Evolutionary conservation across 2,888 invertebrate species (phyloP).

Genomic region (Metellina segmentata): DNA sequence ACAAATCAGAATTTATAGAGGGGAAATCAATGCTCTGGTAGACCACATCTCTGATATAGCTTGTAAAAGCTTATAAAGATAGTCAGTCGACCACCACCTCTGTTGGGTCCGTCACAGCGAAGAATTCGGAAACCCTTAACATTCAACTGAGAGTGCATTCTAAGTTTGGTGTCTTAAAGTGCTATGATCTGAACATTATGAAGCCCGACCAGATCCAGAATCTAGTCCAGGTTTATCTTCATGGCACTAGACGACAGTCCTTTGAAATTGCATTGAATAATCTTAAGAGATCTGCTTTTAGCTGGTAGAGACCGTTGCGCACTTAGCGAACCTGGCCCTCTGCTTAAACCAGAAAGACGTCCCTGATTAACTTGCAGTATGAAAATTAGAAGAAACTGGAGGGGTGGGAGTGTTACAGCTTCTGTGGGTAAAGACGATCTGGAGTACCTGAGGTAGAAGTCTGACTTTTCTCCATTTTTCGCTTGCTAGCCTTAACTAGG

Average conservation of each 20-base stretch:
- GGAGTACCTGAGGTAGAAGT: too few species aligned
- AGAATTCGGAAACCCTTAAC: constrained; percentile 1
- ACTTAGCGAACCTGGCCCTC: too few species aligned
- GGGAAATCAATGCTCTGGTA: neutral
- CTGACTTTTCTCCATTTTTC: too few species aligned
- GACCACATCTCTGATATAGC: too few species aligned
- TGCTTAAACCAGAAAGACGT: too few species aligned
- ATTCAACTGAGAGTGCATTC: neutral
- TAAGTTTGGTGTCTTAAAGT: neutral
- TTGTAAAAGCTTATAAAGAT: constrained; percentile 15
- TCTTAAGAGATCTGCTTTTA: neutral
- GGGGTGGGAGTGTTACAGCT: too few species aligned
- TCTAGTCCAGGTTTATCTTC: constrained; percentile 22
- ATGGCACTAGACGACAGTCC: neutral
- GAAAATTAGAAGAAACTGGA: too few species aligned
- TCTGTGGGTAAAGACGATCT: too few species aligned
- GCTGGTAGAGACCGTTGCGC: too few species aligned
- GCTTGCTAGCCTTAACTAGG: too few species aligned
- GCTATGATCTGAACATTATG: neutral
- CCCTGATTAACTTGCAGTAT: too few species aligned
- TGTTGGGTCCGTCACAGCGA: neutral
- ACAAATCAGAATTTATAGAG: neutral
- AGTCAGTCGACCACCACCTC: constrained; percentile 7
- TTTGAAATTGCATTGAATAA: constrained; percentile 33
- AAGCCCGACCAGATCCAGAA: neutral